These are phyloP conservation scores for Agonopterix arenella DNA, from an alignment of 2,888 invertebrate species.

Conservation along the genomic window DNA sequence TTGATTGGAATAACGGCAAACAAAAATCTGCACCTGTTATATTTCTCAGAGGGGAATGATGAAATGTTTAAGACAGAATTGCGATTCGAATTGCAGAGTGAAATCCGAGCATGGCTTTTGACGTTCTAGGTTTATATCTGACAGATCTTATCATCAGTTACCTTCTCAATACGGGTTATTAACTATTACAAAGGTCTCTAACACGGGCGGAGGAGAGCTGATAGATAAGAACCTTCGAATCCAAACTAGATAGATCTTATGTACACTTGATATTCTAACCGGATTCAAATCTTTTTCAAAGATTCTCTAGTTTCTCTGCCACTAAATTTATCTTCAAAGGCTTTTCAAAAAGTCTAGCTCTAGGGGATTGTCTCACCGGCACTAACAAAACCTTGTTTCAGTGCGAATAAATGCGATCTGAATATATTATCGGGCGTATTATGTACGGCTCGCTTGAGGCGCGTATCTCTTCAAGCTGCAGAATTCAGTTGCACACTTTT, in stretches of 20 bases:
- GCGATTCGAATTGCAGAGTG: too few species aligned
- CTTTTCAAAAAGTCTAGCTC: constrained; percentile 44
- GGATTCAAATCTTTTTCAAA: constrained; percentile 6
- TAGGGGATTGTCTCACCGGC: constrained; percentile 48
- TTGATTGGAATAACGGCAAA: too few species aligned
- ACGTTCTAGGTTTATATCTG: too few species aligned
- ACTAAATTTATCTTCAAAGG: constrained; percentile 17
- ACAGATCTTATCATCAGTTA: too few species aligned
- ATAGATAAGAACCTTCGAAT: too few species aligned
- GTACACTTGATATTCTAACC: not conserved
- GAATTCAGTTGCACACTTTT: constrained; percentile 55
- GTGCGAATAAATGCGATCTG: constrained; percentile 67
- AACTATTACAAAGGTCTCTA: too few species aligned
- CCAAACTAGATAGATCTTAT: too few species aligned
- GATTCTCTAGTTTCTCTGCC: constrained; percentile 8
- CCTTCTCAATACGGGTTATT: too few species aligned
- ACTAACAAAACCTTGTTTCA: constrained; percentile 64
- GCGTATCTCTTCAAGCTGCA: constrained; percentile 48
- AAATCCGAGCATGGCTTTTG: too few species aligned
- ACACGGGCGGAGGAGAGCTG: too few species aligned
- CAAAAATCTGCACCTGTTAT: too few species aligned
- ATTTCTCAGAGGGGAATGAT: not conserved
- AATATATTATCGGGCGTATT: constrained; percentile 72
- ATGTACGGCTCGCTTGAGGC: constrained; percentile 64
- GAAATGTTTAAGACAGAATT: not conserved